phyloP scores from a whole-genome alignment of 2,113 vertebrate species.

The Oncorhynchus masou region DNA sequence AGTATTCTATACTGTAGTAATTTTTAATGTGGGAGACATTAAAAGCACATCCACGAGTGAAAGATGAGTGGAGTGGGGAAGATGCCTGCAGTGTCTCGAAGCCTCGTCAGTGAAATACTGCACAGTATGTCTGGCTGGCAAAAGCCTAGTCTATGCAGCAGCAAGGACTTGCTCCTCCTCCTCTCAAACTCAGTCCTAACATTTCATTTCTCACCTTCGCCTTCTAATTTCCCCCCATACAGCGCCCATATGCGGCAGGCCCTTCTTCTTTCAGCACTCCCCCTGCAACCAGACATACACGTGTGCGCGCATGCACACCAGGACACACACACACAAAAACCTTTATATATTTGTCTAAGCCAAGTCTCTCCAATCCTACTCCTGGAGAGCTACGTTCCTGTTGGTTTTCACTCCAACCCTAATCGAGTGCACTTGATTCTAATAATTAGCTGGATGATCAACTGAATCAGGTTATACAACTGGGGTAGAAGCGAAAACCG shows the following conservation, averaged over 20 bases:
- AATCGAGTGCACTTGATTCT: no score
- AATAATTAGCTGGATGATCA: no score
- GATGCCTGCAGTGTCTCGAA: slow-evolving; percentile 13
- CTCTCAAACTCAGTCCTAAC: not conserved
- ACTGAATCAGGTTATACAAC: no score
- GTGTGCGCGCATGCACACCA: no score
- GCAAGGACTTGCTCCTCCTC: not conserved
- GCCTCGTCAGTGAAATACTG: slow-evolving; percentile 48
- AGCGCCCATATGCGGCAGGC: not conserved
- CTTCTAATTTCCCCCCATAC: not conserved
- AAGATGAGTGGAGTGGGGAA: not conserved
- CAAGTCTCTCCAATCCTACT: no score
- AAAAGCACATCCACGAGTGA: not conserved
- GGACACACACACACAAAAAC: no score
- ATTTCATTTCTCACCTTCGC: slow-evolving; percentile 32
- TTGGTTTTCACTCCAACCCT: no score
- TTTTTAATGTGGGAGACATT: not conserved
- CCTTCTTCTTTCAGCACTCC: not conserved
- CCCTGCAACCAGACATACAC: not conserved
- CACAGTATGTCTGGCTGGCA: slow-evolving; percentile 16
- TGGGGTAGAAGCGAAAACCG: no score
- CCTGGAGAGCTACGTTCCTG: no score
- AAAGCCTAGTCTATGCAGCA: not conserved
- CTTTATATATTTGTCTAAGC: no score
- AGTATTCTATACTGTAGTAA: not conserved